Percentiles rank a stretch among this genome's conserved stretches.
Conservation (phyloP, 2,113 vertebrate genomes). For the Ciconia boyciana region DNA sequence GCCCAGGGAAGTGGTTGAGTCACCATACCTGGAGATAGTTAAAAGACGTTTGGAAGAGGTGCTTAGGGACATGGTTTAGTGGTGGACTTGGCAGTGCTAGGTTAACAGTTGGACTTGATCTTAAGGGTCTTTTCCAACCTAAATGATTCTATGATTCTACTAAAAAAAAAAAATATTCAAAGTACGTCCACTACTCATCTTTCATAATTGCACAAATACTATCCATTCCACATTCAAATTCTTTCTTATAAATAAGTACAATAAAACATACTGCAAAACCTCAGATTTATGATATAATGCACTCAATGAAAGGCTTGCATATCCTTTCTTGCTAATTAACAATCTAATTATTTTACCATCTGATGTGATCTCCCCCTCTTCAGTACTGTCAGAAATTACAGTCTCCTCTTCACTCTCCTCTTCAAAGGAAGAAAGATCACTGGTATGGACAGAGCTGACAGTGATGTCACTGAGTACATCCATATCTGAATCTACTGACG, state of each 20-base stretch:
- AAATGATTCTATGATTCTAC: no score
- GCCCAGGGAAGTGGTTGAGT: no score
- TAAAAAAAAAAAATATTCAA: background rate
- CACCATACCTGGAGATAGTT: no score
- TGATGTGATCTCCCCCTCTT: slow-evolving; percentile 90
- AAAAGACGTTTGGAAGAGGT: no score
- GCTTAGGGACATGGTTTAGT: no score
- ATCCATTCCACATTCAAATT: background rate
- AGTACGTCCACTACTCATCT: background rate
- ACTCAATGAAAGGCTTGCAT: background rate
- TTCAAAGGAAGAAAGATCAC: slow-evolving; percentile 96
- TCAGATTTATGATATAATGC: background rate
- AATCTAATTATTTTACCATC: slow-evolving; percentile 73
- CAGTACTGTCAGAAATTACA: slow-evolving; percentile 85
- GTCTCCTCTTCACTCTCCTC: slow-evolving; percentile 90
- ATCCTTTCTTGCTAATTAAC: background rate
- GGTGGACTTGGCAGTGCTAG: no score
- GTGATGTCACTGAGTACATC: slow-evolving; percentile 97
- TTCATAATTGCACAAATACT: background rate
- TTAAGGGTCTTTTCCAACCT: no score
- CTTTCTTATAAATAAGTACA: background rate
- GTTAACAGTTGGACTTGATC: no score
- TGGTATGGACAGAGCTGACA: slow-evolving; percentile 98
- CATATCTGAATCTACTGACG: slow-evolving; percentile 88
- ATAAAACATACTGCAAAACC: background rate